Conservation (phyloP, 2,113 vertebrate species). For the Myrmecobius fasciatus region DNA sequence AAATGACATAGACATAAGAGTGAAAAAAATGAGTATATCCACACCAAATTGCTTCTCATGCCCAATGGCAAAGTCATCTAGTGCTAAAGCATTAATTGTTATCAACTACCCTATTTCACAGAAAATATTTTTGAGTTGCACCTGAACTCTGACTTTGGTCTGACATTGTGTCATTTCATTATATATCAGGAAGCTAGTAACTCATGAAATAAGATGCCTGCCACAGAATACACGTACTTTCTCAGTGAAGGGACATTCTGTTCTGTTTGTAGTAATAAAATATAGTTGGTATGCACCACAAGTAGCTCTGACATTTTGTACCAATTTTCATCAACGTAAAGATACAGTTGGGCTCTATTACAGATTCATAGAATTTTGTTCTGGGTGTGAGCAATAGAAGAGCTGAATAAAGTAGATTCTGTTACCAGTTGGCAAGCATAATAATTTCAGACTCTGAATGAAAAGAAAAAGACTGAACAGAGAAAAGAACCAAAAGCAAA, state of each 20-base stretch:
- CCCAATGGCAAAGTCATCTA: neutral
- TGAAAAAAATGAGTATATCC: neutral
- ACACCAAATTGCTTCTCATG: neutral
- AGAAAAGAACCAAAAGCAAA: neutral
- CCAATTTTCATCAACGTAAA: neutral
- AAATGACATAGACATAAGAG: neutral
- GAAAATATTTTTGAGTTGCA: slow-evolving; percentile 33
- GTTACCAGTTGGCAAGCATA: neutral
- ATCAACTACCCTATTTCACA: neutral
- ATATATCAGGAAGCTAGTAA: neutral
- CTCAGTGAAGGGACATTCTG: slow-evolving; percentile 26
- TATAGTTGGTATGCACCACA: neutral
- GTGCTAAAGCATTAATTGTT: neutral
- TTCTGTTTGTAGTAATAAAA: slow-evolving; percentile 20
- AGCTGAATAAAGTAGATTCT: neutral
- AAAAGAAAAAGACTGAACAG: neutral
- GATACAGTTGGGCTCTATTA: neutral
- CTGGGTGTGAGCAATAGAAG: neutral
- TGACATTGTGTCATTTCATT: neutral
- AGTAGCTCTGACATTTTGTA: neutral
- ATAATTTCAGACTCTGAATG: neutral
- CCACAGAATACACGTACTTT: neutral
- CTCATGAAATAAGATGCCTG: neutral
- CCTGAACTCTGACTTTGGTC: neutral
- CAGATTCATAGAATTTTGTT: accelerated